Base-by-base conservation (phyloP, 2,888 invertebrate genomes). In the Trissolcus brochymenae region DNA sequence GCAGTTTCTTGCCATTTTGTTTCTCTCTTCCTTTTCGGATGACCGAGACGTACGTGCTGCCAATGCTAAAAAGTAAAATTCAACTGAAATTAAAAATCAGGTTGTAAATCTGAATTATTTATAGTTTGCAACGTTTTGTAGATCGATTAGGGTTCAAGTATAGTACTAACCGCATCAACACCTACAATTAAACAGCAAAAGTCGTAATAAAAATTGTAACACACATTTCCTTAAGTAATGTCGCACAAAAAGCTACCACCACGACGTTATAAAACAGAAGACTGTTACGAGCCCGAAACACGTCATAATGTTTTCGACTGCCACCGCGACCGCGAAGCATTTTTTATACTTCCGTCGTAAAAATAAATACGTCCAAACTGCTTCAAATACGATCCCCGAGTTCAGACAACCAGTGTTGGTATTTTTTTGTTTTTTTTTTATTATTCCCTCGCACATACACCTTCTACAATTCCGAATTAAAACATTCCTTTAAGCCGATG, bases 261-360 rank as follows among this genome's bases (percentile, higher is more conserved):
- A 73, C 35, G 57, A 72, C 76, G 68, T 79, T 35, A 78, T 80
- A 80, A 81, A 81, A 74, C 77, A 72, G 19, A 60, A 74, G 62
- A 59, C 66, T 4, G 71, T 81, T 82, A 73, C 62, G 62, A 65
- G 73, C 76, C 57, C 57, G 71, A 67, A 82, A 80, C 80, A 62
- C 73, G 79, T 79, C 81, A 76, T 82, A 80, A 81, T 72, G 72
- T 65, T 57, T n/a, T n/a, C 16, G 16, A 49, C 9, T 16, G 7
- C 25, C 25, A 4, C 25, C 25, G 25, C 25, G 25, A 3, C 25
- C 25, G 25, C 25, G 25, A 25, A 25, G 4, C 11, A 43, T 50
- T 49, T 25, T 60, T 72, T 76, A 73, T 68, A 67, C 43, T 68
- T 59, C 59, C 35, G 29, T 21, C 49, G 50, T 77, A 70, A 73